Evolutionary conservation across 2,888 invertebrate genomes (phyloP), one percentile per base, ranked within the genome.

Genomic region (Parnassius glacialis): DNA sequence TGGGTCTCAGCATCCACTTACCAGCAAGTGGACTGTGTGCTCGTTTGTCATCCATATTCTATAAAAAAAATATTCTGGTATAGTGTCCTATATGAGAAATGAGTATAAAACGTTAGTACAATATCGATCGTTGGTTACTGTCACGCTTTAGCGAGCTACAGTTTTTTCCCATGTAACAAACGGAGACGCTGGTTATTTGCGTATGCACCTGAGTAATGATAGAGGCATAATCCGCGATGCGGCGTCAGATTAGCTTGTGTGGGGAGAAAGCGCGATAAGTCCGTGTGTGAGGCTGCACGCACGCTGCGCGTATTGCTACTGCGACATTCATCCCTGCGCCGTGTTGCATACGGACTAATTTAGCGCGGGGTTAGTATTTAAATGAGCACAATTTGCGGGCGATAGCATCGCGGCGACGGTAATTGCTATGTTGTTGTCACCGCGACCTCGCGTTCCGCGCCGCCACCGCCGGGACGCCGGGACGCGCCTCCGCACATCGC

Each of bases 391-490:
- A 66, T 66, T 65, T 62, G 59, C 66, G 62, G 34, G 53, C 34
- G 62, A 62, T 62, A 62, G 43, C 53, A 62, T 62, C 65, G 61
- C 59, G 59, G 9, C 62, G 62, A 57, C 64, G 66, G 64, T 72
- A 72, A 72, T 72, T 72, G 68, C 66, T 62, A 69, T 69, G 69
- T 69, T 65, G 70, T 68, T 71, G 72, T 69, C 68, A 63, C 70
- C 64, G 64, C 60, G 53, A 59, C 61, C 61, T 62, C 59, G 64
- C 64, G 58, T 62, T 57, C 59, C 66, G 64, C 65, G 56, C 63
- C 56, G 60, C 64, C 59, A 57, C 50, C 47, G 45, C 53, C 62
- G 25, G 25, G 25, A 25, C 25, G 53, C 59, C 55, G 64, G 58
- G 52, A 42, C 60, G 13, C 60, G 57, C 59, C 44, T 55, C 56